phyloP scores from a whole-genome alignment of 2,888 invertebrate genomes.

The Campaea margaritaria region DNA sequence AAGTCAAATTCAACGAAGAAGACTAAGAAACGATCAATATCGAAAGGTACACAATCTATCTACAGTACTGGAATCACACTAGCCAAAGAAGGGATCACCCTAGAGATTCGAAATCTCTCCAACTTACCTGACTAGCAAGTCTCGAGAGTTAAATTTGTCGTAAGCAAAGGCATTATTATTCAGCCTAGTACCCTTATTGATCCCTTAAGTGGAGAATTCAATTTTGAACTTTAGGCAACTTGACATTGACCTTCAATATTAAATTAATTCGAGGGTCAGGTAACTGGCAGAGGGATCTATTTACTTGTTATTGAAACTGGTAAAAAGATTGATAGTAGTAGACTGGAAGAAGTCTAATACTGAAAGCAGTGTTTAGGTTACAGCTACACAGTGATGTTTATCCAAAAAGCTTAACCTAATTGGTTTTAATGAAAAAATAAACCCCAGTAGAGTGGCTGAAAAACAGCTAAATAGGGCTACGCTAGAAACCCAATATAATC shows the following conservation, averaged over 20 bases:
- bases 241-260: constrained; percentile 18
- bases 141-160: constrained; percentile 16
- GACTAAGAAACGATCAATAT: too few species aligned
- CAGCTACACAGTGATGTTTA: too few species aligned
- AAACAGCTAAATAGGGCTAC: too few species aligned
- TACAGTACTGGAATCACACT: background rate
- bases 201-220: constrained; percentile 23
- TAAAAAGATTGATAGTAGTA: background rate
- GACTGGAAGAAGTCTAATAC: too few species aligned
- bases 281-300: constrained; percentile 3
- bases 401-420: too few species aligned
- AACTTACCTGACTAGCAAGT: constrained; percentile 5
- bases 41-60: background rate
- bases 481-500: background rate
- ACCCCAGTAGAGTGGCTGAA: too few species aligned
- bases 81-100: constrained; percentile 5
- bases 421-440: too few species aligned
- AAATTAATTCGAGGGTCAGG: constrained; percentile 14
- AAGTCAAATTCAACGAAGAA: too few species aligned
- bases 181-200: constrained; percentile 24
- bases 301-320: constrained; percentile 1
- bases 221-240: constrained; percentile 24
- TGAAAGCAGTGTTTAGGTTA: too few species aligned
- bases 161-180: constrained; percentile 25
- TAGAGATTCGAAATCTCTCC: constrained; percentile 14